These are phyloP conservation scores for Argya squamiceps DNA, from an alignment of 2,797 vertebrate species.

Conservation along the genomic window DNA sequence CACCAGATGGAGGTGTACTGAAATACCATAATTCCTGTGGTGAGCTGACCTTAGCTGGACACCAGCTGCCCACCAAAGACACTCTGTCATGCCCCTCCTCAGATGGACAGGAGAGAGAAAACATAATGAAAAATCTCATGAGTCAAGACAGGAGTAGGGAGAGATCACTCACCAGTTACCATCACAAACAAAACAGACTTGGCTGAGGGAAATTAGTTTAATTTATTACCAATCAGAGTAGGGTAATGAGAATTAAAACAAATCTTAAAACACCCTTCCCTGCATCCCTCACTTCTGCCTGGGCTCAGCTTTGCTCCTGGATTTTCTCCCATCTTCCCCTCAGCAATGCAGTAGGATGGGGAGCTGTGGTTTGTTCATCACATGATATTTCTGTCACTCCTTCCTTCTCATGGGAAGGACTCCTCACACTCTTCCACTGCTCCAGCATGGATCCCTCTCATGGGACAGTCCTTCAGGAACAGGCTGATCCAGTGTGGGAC, in stretches of 20 bases:
- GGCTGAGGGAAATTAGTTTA: background rate
- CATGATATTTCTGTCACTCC: accelerated
- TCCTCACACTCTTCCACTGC: background rate
- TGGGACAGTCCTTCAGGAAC: background rate
- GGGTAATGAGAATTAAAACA: background rate
- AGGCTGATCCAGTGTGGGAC: background rate
- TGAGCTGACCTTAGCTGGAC: background rate
- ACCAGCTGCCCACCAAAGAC: background rate
- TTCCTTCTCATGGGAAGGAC: background rate
- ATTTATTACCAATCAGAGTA: background rate
- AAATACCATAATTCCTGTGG: background rate
- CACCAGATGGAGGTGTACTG: accelerated
- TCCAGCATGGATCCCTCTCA: background rate
- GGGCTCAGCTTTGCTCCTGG: background rate
- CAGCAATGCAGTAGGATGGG: background rate
- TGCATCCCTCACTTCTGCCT: background rate
- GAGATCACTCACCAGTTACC: background rate
- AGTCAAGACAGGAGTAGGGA: background rate
- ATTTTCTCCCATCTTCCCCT: background rate
- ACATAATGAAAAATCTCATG: background rate
- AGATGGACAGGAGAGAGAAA: background rate
- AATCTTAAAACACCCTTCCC: background rate
- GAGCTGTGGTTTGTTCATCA: background rate
- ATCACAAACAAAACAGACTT: background rate
- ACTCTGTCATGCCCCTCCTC: background rate